Base-by-base conservation (phyloP, 2,797 vertebrate species). In the Mastacembelus armatus region DNA sequence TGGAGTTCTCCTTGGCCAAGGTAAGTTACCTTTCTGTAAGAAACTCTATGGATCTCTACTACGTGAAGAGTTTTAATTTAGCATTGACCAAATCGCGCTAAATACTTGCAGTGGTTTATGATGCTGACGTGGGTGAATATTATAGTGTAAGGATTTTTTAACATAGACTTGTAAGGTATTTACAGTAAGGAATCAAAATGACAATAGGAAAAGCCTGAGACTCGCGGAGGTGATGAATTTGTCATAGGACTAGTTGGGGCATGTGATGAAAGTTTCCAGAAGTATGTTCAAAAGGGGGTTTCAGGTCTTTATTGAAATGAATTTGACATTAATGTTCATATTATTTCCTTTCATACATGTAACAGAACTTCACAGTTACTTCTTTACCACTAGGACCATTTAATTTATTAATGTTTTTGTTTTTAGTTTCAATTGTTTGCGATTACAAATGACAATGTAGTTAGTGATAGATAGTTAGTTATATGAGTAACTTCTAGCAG, bases 1-100 rank as follows among this genome's bases (percentile, higher is more conserved):
- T 82, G 91, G 90, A 67, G 52, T 75, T 43, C 78, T 93, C 33
- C 81, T 74, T 18, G 86, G 72, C 21, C 92, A 93, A 91, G 92
- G 94, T 95, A 91, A 88, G 92, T 78, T 55, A 71, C 60, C 74
- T 71, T 42, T 16, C 8, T 38, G 22, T 1, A 8, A 18, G 47
- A 42, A 48, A 44, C 38, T 26, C 9, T 11, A 2, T 1, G 16
- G 4, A 11, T 3, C 36, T 51, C 24, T 4, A 1, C 59, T 10
- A 1, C n/a, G 5, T 27, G 30, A 32, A 7, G 30, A 9, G 30
- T 32, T 32, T n/a, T 2, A 7, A 10, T 7, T 33, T 5, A 10
- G 10, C 16, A 10, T 0, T 7, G 6, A 10, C 14, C 10, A 21
- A 10, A 24, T 1, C 5, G 4, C 36, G 3, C 3, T 2, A 30